Percentiles rank a stretch among this genome's conserved stretches.
phyloP scores from a whole-genome alignment of 2,797 vertebrate species.

The Sebastes aleutianus region DNA sequence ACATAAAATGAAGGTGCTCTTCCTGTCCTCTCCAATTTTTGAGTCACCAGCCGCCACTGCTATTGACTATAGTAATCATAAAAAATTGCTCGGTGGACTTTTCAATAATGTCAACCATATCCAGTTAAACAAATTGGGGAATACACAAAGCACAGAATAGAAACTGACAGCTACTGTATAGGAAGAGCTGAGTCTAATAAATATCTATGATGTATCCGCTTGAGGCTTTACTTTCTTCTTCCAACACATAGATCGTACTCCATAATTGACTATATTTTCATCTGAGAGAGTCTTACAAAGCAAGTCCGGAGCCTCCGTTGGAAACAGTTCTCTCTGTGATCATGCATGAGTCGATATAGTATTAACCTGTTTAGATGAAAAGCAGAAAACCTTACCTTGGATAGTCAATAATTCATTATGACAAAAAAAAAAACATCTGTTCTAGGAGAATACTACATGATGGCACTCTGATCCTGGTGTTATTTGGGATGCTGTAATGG shows the following conservation, averaged over 20 bases:
- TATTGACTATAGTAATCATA: background rate
- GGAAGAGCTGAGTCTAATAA: background rate
- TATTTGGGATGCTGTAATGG: background rate
- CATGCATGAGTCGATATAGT: background rate
- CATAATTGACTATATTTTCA: background rate
- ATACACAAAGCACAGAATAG: background rate
- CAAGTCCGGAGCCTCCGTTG: background rate
- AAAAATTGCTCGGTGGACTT: background rate
- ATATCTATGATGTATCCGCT: background rate
- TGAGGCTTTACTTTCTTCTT: background rate
- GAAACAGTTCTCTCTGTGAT: background rate
- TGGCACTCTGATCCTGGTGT: background rate
- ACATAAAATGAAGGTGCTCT: no score
- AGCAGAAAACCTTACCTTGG: background rate
- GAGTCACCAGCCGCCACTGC: no score
- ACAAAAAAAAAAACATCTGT: background rate
- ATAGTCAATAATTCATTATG: conserved; percentile 1
- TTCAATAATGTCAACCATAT: background rate
- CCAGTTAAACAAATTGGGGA: background rate
- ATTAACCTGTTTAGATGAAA: background rate
- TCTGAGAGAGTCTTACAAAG: background rate
- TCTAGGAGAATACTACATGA: background rate
- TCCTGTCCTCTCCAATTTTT: no score
- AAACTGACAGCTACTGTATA: background rate
- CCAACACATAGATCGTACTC: background rate